A percentile compares a stretch with the other conserved stretches of the same genome.
phyloP scores from a whole-genome alignment of 92 coral and sea anemone species.

The Scolanthus callimorphus region DNA sequence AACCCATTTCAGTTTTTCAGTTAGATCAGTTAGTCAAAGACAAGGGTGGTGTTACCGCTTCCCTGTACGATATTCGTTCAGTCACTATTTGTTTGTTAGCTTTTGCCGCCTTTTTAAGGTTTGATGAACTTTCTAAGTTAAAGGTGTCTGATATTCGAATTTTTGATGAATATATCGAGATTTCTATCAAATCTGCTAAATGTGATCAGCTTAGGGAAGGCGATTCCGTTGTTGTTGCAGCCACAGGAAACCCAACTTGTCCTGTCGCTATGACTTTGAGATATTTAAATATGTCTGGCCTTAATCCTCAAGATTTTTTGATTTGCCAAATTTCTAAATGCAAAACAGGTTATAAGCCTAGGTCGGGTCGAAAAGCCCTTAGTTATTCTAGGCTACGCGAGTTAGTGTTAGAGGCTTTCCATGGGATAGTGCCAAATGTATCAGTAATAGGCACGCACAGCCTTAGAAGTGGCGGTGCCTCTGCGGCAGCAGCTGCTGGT shows the following conservation, averaged over 20 bases:
- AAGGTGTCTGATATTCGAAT: neutral
- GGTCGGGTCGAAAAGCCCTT: neutral
- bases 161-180: neutral
- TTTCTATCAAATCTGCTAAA: neutral
- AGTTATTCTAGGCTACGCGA: neutral
- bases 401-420: neutral
- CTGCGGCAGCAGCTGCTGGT: neutral
- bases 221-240: conserved; percentile 1
- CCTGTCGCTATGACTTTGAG: conserved; percentile 3
- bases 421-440: neutral
- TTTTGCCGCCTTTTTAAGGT: conserved; percentile 4
- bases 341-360: neutral
- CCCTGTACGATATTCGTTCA: neutral
- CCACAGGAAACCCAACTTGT: neutral
- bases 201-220: neutral
- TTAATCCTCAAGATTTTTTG: neutral
- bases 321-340: neutral
- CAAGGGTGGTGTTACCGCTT: neutral
- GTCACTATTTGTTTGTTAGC: neutral
- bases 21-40: neutral
- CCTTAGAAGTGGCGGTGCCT: neutral
- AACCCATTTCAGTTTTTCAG: conserved; percentile 5
- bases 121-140: conserved; percentile 5
- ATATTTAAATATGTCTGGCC: neutral
- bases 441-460: neutral